phyloP scores from a whole-genome alignment of 2,113 vertebrate species.

The Callaeas wilsoni region DNA sequence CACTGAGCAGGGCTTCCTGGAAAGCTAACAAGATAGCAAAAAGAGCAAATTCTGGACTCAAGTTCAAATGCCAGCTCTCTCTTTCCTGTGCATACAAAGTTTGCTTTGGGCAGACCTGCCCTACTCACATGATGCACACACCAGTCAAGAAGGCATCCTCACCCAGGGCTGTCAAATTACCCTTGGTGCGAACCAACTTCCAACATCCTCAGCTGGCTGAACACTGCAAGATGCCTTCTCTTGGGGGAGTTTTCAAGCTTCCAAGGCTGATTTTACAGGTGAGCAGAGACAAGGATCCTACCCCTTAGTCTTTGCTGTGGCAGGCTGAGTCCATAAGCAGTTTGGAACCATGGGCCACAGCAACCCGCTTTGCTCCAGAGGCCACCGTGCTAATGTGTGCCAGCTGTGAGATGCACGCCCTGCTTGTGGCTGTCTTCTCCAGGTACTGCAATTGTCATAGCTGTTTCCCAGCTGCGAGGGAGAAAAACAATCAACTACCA shows the following conservation, averaged over 20 bases:
- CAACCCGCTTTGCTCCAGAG: not conserved
- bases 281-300: not conserved
- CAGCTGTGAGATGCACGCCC: not conserved
- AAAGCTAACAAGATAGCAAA: not conserved
- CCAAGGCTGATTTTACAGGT: not conserved
- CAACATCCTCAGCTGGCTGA: not conserved
- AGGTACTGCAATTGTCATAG: not conserved
- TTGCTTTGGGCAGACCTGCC: not conserved
- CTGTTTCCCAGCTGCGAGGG: not conserved
- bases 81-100: not conserved
- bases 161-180: not conserved
- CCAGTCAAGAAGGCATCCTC: not conserved
- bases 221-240: not conserved
- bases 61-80: not conserved
- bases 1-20: not conserved
- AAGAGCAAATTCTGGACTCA: not conserved
- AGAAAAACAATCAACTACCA: not conserved
- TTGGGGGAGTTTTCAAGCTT: not conserved
- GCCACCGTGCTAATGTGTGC: not conserved
- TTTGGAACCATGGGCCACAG: not conserved
- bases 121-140: not conserved
- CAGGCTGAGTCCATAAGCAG: not conserved
- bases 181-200: rapidly evolving
- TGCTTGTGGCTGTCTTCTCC: not conserved
- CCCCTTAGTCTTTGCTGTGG: not conserved